A percentile compares a stretch with the other conserved stretches of the same genome.
These are phyloP conservation scores for Aphrophora alni DNA, from an alignment of 2,888 invertebrate species.

Conservation along the genomic window DNA sequence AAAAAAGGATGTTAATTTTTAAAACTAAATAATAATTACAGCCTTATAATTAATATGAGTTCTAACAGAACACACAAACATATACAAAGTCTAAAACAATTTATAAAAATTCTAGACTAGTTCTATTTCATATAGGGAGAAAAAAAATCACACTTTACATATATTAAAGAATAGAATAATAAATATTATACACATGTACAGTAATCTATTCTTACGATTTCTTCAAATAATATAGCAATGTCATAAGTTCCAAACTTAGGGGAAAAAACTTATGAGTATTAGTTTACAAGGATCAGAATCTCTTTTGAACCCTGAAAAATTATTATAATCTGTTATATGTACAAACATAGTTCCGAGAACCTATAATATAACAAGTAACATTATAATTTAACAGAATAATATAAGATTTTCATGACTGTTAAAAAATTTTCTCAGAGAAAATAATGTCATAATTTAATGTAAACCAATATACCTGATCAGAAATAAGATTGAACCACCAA, in stretches of 20 bases:
- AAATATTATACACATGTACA: background rate
- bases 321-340: too few relatives aligned
- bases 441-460: background rate
- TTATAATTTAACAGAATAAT: background rate
- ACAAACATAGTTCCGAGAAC: background rate
- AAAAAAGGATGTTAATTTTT: background rate
- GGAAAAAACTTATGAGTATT: too few relatives aligned
- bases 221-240: too few relatives aligned
- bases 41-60: background rate
- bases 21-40: background rate
- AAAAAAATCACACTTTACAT: background rate
- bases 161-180: background rate
- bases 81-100: background rate
- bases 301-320: too few relatives aligned
- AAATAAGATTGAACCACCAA: background rate
- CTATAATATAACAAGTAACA: background rate
- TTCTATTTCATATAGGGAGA: background rate
- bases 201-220: background rate
- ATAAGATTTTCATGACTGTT: background rate
- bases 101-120: background rate
- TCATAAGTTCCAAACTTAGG: too few relatives aligned
- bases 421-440: background rate
- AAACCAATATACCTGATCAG: background rate
- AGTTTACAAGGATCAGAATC: too few relatives aligned
- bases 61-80: background rate